Evolutionary conservation across 1,140 invertebrate species (phyloP).

Genomic region (Hormaphis cornu): DNA sequence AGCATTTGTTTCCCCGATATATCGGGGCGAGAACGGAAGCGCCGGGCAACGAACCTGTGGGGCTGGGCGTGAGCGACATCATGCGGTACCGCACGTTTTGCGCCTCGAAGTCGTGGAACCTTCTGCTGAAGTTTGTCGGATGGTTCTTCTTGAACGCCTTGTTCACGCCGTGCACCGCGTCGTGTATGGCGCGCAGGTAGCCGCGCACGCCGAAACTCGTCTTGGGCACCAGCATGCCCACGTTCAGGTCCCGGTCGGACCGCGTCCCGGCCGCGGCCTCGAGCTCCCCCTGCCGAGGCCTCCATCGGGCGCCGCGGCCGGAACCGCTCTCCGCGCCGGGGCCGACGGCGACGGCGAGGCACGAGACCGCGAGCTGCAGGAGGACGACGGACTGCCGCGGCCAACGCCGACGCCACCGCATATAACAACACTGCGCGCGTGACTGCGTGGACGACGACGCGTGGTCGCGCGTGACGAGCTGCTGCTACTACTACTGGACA

Average conservation of each 20-base stretch:
- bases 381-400: neutral
- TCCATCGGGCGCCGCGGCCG: neutral
- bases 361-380: too few species aligned
- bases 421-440: too few species aligned
- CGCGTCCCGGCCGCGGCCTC: neutral
- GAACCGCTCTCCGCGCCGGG: too few species aligned
- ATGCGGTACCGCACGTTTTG: constrained; percentile 53
- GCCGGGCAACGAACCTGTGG: too few species aligned
- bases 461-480: constrained; percentile 33
- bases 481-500: too few species aligned
- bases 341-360: neutral
- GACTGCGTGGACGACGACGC: too few species aligned
- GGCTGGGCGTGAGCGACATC: constrained; percentile 64
- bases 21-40: too few species aligned
- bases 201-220: constrained; percentile 56
- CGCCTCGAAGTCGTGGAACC: constrained; percentile 52
- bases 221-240: constrained; percentile 56
- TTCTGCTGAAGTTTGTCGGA: constrained; percentile 50
- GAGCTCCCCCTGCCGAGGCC: neutral
- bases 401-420: neutral
- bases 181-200: constrained; percentile 57
- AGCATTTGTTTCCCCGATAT: too few species aligned
- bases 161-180: constrained; percentile 45
- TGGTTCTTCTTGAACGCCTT: constrained; percentile 49
- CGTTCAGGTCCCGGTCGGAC: constrained; percentile 41